phyloP scores from a whole-genome alignment of 2,113 vertebrate species.

The Excalfactoria chinensis region DNA sequence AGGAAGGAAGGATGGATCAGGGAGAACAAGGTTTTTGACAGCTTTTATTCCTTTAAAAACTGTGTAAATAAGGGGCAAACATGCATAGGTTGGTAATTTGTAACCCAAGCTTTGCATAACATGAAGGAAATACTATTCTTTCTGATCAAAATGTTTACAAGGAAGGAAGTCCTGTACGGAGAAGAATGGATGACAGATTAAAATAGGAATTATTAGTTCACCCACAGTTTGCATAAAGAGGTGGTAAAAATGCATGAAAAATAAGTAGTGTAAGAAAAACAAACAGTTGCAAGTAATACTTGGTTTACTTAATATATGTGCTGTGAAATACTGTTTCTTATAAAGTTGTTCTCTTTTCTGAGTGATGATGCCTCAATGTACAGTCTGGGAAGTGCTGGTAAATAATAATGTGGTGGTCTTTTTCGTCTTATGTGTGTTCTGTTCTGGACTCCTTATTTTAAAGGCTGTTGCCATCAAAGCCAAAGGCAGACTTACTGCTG shows the following conservation, averaged over 20 bases:
- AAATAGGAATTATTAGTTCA: background rate
- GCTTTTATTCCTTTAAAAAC: background rate
- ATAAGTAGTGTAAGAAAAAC: background rate
- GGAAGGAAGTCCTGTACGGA: background rate
- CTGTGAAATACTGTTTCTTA: background rate
- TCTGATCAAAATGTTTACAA: background rate
- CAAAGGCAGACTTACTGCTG: background rate
- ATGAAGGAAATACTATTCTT: background rate
- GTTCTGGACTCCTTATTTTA: background rate
- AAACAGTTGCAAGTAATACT: background rate
- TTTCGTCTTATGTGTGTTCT: background rate
- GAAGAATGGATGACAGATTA: background rate
- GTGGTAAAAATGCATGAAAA: background rate
- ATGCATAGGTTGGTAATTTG: background rate
- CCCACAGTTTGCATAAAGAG: background rate
- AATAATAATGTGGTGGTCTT: background rate
- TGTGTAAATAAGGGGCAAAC: background rate
- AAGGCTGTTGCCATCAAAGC: background rate
- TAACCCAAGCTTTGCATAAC: background rate
- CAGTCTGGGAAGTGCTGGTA: background rate
- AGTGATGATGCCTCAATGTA: background rate
- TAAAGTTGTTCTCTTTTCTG: background rate
- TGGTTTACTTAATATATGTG: background rate
- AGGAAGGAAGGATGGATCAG: background rate
- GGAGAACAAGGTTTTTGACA: background rate